Percentiles rank a stretch among this genome's conserved stretches.
Conservation (phyloP, 2,113 vertebrate genomes). For the Heliornis fulica region DNA sequence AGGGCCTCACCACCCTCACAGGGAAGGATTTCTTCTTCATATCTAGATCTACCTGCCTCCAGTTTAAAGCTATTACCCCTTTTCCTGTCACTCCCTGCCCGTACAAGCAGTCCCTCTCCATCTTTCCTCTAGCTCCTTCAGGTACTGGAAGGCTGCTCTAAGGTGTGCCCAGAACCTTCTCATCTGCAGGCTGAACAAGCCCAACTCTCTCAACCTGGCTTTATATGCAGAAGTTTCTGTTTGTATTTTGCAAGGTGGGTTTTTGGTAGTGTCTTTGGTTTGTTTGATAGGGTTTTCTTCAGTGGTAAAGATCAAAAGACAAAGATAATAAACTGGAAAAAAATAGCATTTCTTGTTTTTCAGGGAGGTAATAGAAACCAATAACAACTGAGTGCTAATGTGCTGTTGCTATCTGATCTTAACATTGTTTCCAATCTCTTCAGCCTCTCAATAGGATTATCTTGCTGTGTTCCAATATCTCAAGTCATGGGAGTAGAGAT, state of each 20-base stretch:
- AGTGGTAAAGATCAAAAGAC: background rate
- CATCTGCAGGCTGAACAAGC: too few relatives aligned
- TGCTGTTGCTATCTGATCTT: background rate
- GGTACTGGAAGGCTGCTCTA: too few relatives aligned
- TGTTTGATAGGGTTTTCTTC: background rate
- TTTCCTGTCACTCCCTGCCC: too few relatives aligned
- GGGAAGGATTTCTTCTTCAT: too few relatives aligned
- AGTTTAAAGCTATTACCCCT: too few relatives aligned
- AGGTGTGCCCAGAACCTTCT: too few relatives aligned
- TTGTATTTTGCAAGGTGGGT: background rate
- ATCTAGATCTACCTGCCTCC: too few relatives aligned
- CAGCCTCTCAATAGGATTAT: background rate
- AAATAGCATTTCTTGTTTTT: background rate
- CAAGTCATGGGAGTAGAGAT: background rate
- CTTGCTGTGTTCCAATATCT: background rate
- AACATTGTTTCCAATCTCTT: background rate
- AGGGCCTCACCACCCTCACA: too few relatives aligned
- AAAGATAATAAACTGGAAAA: background rate
- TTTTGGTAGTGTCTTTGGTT: too few relatives aligned
- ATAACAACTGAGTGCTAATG: background rate
- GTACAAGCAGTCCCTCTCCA: too few relatives aligned
- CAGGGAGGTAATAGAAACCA: background rate
- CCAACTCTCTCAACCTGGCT: too few relatives aligned
- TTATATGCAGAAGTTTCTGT: background rate
- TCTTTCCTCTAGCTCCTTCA: too few relatives aligned